These are phyloP conservation scores for Brotogeris chrysoptera DNA, from an alignment of 2,797 vertebrate genomes.

Conservation along the genomic window DNA sequence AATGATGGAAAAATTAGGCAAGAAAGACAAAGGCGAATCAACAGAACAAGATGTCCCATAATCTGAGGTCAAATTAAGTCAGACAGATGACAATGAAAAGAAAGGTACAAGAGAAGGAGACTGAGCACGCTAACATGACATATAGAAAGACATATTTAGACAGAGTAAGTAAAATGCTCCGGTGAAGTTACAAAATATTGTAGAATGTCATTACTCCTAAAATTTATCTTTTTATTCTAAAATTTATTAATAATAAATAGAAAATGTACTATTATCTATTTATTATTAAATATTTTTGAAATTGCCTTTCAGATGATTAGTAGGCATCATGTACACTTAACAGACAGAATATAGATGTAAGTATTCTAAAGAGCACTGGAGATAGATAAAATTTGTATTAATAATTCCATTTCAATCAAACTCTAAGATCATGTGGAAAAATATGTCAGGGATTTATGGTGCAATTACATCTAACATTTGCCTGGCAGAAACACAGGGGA, in stretches of 20 bases:
- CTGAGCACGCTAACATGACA: background rate
- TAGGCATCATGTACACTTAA: background rate
- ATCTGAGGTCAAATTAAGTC: background rate
- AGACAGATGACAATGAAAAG: background rate
- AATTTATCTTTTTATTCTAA: background rate
- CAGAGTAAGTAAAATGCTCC: background rate
- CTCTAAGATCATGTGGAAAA: background rate
- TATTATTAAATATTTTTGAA: background rate
- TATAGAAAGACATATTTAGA: background rate
- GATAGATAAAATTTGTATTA: background rate
- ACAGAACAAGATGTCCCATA: background rate
- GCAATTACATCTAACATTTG: background rate
- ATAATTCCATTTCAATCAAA: background rate
- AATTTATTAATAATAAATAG: too few relatives aligned
- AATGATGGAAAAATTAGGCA: background rate
- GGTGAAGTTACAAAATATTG: background rate
- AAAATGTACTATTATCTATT: background rate
- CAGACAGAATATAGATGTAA: background rate
- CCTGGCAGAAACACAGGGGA: background rate
- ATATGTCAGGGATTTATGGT: background rate
- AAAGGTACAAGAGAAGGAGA: background rate
- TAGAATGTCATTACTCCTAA: background rate
- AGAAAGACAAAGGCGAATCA: background rate
- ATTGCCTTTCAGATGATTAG: background rate
- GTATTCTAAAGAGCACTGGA: background rate